Base-by-base conservation (phyloP, 2,113 vertebrate genomes). In the Cephalopterus ornatus region DNA sequence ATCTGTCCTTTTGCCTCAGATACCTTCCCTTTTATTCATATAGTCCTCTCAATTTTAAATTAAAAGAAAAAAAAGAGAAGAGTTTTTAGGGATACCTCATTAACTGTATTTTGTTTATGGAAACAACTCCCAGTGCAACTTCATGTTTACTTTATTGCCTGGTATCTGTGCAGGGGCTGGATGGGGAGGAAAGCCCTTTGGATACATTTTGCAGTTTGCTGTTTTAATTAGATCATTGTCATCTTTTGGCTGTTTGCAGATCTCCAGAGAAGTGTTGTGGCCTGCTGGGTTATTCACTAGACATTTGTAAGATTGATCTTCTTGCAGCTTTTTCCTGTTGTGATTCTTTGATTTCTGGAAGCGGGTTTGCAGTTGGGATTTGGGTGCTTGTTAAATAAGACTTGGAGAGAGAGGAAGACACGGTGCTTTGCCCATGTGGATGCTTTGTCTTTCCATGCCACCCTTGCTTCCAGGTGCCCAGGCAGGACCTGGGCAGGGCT, bases 1-100 rank as follows among this genome's bases (percentile, higher is more conserved):
- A 82, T 85, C 95, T 84, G 88, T 96, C 85, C 82, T 83, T 62
- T 86, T 88, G 74, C 92, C 86, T 91, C 87, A 75, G 39, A 87
- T 37, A 58, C 66, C 41, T 66, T 85, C 22, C 46, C 61, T 47
- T 90, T 74, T 49, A 61, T 93, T 88, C 63, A 52, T 61, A 26
- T 11, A 12, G 39, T 80, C 68, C 79, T 95, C 85, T 84, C 65
- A n/a, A 21, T 56, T 88, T 93, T 56, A 68, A 73, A 94, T 86
- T 62, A 47, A 88, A 75, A 58, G 27, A 3, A 5, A 0, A 9
- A 6, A 44, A 80, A 67, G 47, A 28, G 14, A 37, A 22, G 49
- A 47, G 18, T 44, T 89, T 77, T 83, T 56, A 86, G 72, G 46
- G 44, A 41, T 53, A 68, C 55, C 68, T 86, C 59, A 63, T 92